A percentile compares a stretch with the other conserved stretches of the same genome.
phyloP scores from a whole-genome alignment of 2,797 vertebrate species.

The Gallinago stenura region DNA sequence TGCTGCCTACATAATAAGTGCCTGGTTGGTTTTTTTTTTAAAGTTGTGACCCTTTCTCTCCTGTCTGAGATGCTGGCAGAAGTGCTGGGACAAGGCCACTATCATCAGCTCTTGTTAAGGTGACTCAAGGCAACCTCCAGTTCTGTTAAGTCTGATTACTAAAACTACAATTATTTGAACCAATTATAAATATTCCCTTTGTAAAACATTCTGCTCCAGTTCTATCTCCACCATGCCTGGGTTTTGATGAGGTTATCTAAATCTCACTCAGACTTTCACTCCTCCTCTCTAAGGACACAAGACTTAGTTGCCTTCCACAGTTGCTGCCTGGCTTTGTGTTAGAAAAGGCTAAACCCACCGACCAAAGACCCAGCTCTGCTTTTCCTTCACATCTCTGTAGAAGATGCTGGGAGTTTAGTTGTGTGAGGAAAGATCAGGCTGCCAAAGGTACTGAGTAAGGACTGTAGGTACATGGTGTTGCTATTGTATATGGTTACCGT shows the following conservation, averaged over 20 bases:
- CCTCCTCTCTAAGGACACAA: neutral
- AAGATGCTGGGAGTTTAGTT: neutral
- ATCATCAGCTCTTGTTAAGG: neutral
- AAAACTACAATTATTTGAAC: neutral
- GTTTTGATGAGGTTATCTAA: neutral
- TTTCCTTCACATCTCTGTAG: neutral
- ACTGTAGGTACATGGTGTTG: neutral
- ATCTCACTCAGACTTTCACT: neutral
- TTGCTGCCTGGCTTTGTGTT: neutral
- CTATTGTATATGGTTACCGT: accelerated
- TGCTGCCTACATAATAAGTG: neutral
- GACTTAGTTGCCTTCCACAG: neutral
- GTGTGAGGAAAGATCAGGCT: neutral
- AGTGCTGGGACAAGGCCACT: neutral
- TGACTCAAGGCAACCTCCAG: neutral
- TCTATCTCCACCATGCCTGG: neutral
- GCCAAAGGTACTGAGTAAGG: neutral
- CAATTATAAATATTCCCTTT: neutral
- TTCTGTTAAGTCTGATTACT: neutral
- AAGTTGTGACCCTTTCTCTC: neutral
- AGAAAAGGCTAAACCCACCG: neutral
- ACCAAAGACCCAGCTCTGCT: neutral
- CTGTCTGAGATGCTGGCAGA: neutral
- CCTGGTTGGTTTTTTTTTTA: neutral
- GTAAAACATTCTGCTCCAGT: neutral